A percentile compares a stretch with the other conserved stretches of the same genome.
Conservation (phyloP, 2,113 vertebrate genomes). For the Trogon surrucura region DNA sequence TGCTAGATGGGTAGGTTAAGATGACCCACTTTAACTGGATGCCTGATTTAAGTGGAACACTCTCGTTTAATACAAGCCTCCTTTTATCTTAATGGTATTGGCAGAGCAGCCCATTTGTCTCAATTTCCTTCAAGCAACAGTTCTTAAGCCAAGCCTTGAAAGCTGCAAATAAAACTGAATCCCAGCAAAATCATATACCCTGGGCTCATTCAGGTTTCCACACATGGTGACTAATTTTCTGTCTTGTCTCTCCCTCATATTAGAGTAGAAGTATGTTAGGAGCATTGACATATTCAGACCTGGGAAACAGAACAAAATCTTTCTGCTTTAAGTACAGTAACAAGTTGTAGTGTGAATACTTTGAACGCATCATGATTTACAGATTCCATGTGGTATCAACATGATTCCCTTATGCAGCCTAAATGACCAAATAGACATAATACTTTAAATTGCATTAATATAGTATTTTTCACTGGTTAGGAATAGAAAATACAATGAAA, state of each 20-base stretch:
- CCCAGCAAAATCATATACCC: neutral
- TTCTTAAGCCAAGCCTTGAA: neutral
- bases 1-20: neutral
- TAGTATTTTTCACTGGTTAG: neutral
- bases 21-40: neutral
- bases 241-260: neutral
- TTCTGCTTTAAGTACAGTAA: neutral
- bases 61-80: conserved; percentile 38
- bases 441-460: neutral
- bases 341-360: neutral
- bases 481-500: neutral
- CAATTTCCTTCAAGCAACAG: conserved; percentile 37
- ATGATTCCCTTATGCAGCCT: neutral
- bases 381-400: neutral
- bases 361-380: neutral
- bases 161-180: conserved; percentile 11
- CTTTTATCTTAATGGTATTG: conserved; percentile 43
- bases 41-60: conserved; percentile 20
- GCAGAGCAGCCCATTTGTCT: conserved; percentile 54
- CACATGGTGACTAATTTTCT: neutral
- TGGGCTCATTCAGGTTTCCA: neutral
- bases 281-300: neutral
- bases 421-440: neutral
- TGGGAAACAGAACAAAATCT: neutral
- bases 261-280: neutral